Base-by-base conservation (phyloP, 2,888 invertebrate genomes). In the Polydrusus cervinus region DNA sequence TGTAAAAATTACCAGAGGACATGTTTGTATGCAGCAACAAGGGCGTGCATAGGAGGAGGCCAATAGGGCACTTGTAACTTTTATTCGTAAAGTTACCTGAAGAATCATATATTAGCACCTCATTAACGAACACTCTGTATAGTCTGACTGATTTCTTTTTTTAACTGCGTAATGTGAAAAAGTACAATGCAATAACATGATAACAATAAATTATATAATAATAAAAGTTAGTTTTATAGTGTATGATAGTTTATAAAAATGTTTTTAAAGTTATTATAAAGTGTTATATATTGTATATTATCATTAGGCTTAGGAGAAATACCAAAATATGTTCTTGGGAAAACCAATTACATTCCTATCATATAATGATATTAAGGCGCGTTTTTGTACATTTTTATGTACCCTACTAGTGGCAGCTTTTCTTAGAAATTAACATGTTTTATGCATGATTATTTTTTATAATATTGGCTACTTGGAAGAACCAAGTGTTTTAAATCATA, bases 181-280 rank as follows among this genome's bases (percentile, higher is more conserved):
- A 80, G 79, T 80, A 79, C 80, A 80, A 80, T 68, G 78, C 78
- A 78, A 78, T 77, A 76, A 79, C 57, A 65, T 64, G 38, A 66
- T 55, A 61, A 71, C 40, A 55, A 55, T 38, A 60, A 62, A 66
- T 69, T 66, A 57, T 76, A 74, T 66, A 71, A 67, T 67, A 68
- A 38, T 64, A 55, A 65, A 68, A 74, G 67, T 61, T 62, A 49
- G 60, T 74, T 65, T 71, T 79, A 72, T 78, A 75, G 65, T 78
- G 78, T 75, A 76, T 68, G 51, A 79, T 80, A 73, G 78, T 73
- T 79, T 77, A 67, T 78, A 68, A 43, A 57, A 66, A 18, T 71
- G 66, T 66, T 66, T 65, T 66, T 53, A 71, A 51, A 70, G 49
- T 61, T 60, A 49, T 73, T 72, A 71, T 53, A 62, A 62, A 74